Conservation (phyloP, 2,797 vertebrate genomes). For the Austrolebias charrua region DNA sequence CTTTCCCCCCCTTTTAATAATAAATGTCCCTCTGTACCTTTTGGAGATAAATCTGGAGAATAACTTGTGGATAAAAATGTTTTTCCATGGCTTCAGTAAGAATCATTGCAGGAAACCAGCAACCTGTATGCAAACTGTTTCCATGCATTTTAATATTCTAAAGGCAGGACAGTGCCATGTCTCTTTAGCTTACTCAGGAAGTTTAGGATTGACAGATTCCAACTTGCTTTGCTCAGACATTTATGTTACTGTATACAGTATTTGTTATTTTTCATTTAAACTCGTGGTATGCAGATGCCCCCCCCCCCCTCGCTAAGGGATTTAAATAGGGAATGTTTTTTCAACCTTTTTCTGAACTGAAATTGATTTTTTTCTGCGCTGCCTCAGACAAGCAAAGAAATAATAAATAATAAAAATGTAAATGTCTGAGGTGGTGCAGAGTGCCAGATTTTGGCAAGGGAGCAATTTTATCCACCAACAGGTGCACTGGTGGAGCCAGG, state of each 20-base stretch:
- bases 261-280: not conserved
- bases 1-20: constrained; percentile 6
- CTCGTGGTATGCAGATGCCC: no score
- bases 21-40: constrained; percentile 14
- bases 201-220: not conserved
- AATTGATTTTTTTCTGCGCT: no score
- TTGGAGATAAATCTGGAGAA: constrained; percentile 22
- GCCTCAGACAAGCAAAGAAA: no score
- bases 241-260: constrained; percentile 2
- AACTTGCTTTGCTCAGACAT: constrained; percentile 2
- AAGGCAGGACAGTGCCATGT: constrained; percentile 22
- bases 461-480: no score
- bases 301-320: no score
- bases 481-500: no score
- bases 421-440: no score
- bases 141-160: constrained; percentile 14
- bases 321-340: no score
- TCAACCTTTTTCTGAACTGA: no score
- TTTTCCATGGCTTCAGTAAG: constrained; percentile 24
- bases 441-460: no score
- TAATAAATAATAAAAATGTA: no score
- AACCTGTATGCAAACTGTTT: constrained; percentile 28
- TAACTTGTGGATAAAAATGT: constrained; percentile 41
- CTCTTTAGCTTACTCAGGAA: constrained; percentile 26
- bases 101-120: constrained; percentile 41